A percentile compares a stretch with the other conserved stretches of the same genome.
Conservation (phyloP, 2,113 vertebrate species). For the Mustelus asterias region DNA sequence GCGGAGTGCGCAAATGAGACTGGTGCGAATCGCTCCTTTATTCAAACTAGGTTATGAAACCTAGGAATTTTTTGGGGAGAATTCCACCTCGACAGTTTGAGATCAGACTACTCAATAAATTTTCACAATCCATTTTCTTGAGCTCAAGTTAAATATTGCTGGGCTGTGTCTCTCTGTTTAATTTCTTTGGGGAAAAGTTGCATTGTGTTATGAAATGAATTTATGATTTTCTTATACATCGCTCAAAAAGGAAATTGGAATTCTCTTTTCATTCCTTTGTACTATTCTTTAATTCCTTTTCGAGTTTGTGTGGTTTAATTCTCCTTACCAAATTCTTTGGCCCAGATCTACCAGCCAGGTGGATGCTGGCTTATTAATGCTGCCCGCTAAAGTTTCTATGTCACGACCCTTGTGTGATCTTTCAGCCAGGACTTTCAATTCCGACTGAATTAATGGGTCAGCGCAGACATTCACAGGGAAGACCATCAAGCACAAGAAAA, state of each 20-base stretch:
- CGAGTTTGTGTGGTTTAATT: neutral
- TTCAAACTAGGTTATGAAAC: no score
- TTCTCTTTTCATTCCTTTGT: neutral
- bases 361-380: no score
- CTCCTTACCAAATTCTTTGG: neutral
- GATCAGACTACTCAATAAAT: neutral
- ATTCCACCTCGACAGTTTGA: neutral
- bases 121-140: neutral
- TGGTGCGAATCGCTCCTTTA: no score
- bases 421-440: no score
- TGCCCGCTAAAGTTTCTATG: no score
- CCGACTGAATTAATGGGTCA: no score
- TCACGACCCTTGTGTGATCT: no score
- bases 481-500: no score
- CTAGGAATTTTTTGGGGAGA: no score
- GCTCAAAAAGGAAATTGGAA: neutral
- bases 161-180: neutral
- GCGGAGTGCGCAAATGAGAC: no score
- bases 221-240: neutral
- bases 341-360: no score
- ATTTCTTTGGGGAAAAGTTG: neutral
- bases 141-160: neutral
- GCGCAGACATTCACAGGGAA: no score
- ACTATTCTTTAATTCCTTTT: neutral
- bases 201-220: neutral